These are phyloP conservation scores for Scaptomyza hsui DNA, from an alignment of 1,140 invertebrate genomes.

Conservation along the genomic window DNA sequence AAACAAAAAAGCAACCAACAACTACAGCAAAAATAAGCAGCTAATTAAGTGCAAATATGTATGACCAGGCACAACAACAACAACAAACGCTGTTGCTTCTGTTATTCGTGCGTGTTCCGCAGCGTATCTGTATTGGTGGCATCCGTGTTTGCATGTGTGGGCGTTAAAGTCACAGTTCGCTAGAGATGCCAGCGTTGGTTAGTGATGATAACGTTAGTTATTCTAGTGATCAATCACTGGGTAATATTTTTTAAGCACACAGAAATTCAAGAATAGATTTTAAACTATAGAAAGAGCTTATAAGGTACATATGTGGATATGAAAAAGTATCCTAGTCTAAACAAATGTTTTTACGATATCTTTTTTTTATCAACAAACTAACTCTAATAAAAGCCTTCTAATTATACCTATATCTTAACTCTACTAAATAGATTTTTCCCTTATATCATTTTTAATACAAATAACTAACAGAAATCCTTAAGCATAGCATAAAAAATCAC, in stretches of 20 bases:
- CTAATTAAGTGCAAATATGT: conserved; percentile 82
- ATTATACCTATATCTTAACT: too few relatives aligned
- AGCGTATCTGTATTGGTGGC: conserved; percentile 24
- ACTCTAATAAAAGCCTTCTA: too few relatives aligned
- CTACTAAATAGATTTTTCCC: too few relatives aligned
- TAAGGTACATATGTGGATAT: too few relatives aligned
- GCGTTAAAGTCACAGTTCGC: conserved; percentile 35
- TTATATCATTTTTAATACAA: too few relatives aligned
- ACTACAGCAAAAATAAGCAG: conserved; percentile 34
- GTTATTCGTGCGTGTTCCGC: conserved; percentile 49
- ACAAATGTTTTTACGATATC: too few relatives aligned
- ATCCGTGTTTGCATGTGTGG: conserved; percentile 49
- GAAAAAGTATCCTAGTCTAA: too few relatives aligned
- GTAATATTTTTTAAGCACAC: conserved; percentile 27
- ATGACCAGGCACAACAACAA: conserved; percentile 51
- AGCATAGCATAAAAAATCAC: conserved; percentile 16
- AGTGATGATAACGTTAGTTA: neutral
- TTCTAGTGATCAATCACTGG: neutral
- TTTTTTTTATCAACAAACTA: too few relatives aligned
- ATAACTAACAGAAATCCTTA: neutral
- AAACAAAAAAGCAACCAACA: conserved; percentile 24
- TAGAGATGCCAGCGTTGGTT: conserved; percentile 55
- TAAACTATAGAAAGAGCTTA: too few relatives aligned
- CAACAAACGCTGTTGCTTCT: neutral
- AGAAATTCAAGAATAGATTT: too few relatives aligned